A percentile compares a stretch with the other conserved stretches of the same genome.
phyloP scores from a whole-genome alignment of 2,113 vertebrate species.

The Terrapene triunguis region DNA sequence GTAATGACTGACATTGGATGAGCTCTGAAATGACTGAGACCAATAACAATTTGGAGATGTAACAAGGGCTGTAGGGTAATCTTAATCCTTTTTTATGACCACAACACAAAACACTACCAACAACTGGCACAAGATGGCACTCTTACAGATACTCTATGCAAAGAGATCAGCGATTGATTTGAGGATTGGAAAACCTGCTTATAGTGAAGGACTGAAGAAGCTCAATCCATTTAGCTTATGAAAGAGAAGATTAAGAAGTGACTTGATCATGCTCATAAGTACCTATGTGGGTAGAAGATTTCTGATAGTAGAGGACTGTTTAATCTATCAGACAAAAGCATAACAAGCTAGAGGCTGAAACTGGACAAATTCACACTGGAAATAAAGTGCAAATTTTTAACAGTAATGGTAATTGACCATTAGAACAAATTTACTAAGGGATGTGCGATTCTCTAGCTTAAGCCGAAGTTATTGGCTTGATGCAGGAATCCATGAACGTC shows the following conservation, averaged over 20 bases:
- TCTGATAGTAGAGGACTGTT: not conserved
- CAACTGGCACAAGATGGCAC: not conserved
- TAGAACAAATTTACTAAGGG: not conserved
- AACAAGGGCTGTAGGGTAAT: not conserved
- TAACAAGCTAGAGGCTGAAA: not conserved
- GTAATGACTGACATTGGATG: conserved; percentile 32
- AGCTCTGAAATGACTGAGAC: conserved; percentile 4
- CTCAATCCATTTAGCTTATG: not conserved
- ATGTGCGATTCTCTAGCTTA: not conserved
- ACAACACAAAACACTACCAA: rapidly evolving
- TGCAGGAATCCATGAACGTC: not conserved
- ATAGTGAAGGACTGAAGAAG: not conserved
- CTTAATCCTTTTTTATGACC: not conserved
- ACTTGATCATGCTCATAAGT: not conserved
- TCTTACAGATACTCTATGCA: not conserved
- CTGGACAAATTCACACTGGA: rapidly evolving
- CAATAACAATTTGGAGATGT: conserved; percentile 3
- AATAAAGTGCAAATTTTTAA: not conserved
- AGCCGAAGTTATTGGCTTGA: not conserved
- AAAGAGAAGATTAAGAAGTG: not conserved
- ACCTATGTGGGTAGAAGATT: not conserved
- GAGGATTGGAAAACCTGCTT: not conserved
- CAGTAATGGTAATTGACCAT: not conserved
- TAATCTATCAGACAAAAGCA: not conserved
- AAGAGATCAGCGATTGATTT: not conserved